phyloP scores from a whole-genome alignment of 1,140 invertebrate species.

The Hylaeus volcanicus region DNA sequence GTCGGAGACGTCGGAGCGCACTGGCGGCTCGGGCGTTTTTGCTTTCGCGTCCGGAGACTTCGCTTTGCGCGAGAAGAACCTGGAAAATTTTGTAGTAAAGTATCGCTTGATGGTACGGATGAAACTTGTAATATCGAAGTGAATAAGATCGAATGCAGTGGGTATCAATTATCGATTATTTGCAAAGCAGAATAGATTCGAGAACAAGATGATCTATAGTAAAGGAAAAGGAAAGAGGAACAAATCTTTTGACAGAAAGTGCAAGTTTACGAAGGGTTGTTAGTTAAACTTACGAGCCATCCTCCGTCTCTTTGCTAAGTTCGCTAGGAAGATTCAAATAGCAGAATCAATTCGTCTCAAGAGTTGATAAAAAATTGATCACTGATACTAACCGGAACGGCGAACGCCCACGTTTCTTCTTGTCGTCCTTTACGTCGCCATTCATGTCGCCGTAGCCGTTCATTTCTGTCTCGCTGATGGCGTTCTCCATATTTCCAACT shows the following conservation, averaged over 20 bases:
- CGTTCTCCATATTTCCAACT: constrained; percentile 84
- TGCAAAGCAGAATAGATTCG: no score
- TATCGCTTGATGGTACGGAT: no score
- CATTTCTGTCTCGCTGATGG: constrained; percentile 88
- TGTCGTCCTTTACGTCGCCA: constrained; percentile 85
- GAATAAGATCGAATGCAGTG: no score
- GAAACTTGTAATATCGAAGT: no score
- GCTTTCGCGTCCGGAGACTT: constrained; percentile 84
- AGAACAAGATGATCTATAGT: no score
- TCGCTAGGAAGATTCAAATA: constrained; percentile 66
- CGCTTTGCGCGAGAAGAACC: constrained; percentile 90
- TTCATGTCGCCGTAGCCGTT: constrained; percentile 83
- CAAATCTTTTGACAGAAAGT: no score
- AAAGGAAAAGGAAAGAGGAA: no score
- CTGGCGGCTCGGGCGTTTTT: constrained; percentile 86
- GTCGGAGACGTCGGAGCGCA: constrained; percentile 81
- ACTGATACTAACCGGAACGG: constrained; percentile 88
- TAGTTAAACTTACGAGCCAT: constrained; percentile 70
- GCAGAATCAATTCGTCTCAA: constrained; percentile 21
- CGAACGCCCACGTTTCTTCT: constrained; percentile 92
- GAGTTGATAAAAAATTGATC: neutral
- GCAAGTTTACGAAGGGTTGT: no score
- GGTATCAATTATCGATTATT: no score
- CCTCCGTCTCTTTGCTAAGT: constrained; percentile 76
- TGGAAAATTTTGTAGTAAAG: constrained; percentile 68